Base-by-base conservation (phyloP, 2,888 invertebrate species). In the Andrena hattorfiana region DNA sequence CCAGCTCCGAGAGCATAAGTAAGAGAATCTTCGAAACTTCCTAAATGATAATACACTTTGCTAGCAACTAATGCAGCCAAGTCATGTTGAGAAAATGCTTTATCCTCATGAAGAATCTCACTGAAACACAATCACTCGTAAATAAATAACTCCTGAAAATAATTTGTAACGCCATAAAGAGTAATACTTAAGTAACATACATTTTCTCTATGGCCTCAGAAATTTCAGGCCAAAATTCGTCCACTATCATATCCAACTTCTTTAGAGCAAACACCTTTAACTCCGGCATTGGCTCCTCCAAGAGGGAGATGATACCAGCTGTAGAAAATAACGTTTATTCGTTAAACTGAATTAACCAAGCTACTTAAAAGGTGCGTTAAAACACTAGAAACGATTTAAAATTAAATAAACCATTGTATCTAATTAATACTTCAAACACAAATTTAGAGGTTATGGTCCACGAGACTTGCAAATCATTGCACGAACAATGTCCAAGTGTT, bases 161-260 rank as follows among this genome's bases (percentile, higher is more conserved):
- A 42, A 42, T 49, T 5, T n/a, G 48, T 35, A 35, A 48, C 8
- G 26, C 7, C 28, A 10, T 32, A 26, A 13, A 54, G 6, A n/a
- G 8, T 0, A 8, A 5, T 0, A 30, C 6, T 10, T 23, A 2
- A 6, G n/a, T n/a, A 63, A 94, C 95, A 94, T 94, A 97, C 96
- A 99, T 99, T 95, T 99, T 99, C 92, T 98, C 98, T 90, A 99
- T 98, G 16, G 99, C 98, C 94, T 99, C 99, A 0, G 99, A 99
- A 90, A 99, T 99, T 95, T 99, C 99, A 8, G 99, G 98, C 99
- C 99, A 99, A 95, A 99, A 99, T 93, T 98, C 98, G 94, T 99
- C 98, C 0, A 99, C 99, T 91, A 99, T 98, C 92, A 96, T 96
- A 94, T 99, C 97, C 90, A 99, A 95, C 93, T 99, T 98, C 92